A percentile compares a stretch with the other conserved stretches of the same genome.
Conservation (phyloP, 2,113 vertebrate species). For the Paratilapia polleni region DNA sequence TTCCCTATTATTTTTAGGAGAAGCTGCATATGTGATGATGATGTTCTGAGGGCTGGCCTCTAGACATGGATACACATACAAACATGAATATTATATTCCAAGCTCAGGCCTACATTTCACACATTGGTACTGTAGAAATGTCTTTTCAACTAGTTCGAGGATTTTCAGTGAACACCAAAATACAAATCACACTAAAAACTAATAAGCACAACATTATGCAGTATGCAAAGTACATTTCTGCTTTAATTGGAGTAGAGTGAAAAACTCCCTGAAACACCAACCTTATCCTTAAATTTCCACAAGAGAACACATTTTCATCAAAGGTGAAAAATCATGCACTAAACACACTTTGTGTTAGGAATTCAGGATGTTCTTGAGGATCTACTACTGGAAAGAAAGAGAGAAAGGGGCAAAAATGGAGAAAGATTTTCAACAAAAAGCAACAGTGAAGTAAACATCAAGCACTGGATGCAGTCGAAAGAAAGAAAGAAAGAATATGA, state of each 20-base stretch:
- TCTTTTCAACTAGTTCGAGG: neutral
- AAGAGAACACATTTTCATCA: neutral
- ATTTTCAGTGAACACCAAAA: neutral
- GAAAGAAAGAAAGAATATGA: neutral
- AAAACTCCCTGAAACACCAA: neutral
- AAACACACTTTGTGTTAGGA: neutral
- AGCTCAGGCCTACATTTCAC: slow-evolving; percentile 4
- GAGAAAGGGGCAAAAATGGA: neutral
- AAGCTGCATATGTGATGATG: neutral
- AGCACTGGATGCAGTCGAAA: neutral
- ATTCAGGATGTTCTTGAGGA: slow-evolving; percentile 2
- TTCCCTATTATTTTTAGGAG: neutral
- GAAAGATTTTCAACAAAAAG: neutral
- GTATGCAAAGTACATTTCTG: neutral
- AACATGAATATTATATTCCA: slow-evolving; percentile 12
- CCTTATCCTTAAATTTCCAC: neutral
- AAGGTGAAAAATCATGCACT: neutral
- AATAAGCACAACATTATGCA: neutral
- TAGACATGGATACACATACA: neutral
- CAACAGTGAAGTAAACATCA: neutral
- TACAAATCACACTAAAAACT: neutral
- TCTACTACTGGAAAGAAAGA: neutral
- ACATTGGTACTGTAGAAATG: neutral
- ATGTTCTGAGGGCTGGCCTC: neutral
- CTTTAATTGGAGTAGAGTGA: neutral